Evolutionary conservation across 92 coral and sea anemone species (phyloP), one percentile per base, ranked within the genome.

Genomic region (Parazoanthus swiftii): DNA sequence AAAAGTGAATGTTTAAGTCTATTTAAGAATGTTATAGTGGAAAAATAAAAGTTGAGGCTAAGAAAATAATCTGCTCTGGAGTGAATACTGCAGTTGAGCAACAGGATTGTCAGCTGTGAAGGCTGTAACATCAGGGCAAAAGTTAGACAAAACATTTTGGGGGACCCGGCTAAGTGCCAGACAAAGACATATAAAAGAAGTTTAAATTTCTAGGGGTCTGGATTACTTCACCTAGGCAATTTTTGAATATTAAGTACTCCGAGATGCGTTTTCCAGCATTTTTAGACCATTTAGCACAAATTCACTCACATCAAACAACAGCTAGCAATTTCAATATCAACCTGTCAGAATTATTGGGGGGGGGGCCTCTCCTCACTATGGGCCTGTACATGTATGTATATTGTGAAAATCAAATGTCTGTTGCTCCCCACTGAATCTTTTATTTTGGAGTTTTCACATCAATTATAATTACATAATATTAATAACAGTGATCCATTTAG

Each of bases 121-220:
- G 56, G 81, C 81, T 77, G 58, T 77, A 77, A 77, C 81, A 77
- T 77, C 56, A 77, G 81, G 81, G 58, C 81, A 59, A 77, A 77
- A 77, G 81, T 77, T 77, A 77, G 56, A 39, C 81, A 77, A 77
- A 77, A 43, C 81, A 77, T 77, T 77, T 77, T 77, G 37, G 75
- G 75, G 81, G 81, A 18, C 51, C 54, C 81, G 13, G 37, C 80
- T 76, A 76, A 76, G 80, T 76, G 50, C 80, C 56, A 76, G 56
- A 42, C 80, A 74, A 74, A 74, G 77, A 74, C 54, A 37, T 76
- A 38, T 76, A 42, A 42, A 25, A 21, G 21, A 56, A 13, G 65
- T 56, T 56, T 56, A 56, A 3, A 20, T 56, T 56, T 56, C 65
- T 56, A 56, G 16, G 65, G 54, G 79, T 70, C 75, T 70, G 37